phyloP scores from a whole-genome alignment of 2,797 vertebrate genomes.

The Alcedo quadribrachys region DNA sequence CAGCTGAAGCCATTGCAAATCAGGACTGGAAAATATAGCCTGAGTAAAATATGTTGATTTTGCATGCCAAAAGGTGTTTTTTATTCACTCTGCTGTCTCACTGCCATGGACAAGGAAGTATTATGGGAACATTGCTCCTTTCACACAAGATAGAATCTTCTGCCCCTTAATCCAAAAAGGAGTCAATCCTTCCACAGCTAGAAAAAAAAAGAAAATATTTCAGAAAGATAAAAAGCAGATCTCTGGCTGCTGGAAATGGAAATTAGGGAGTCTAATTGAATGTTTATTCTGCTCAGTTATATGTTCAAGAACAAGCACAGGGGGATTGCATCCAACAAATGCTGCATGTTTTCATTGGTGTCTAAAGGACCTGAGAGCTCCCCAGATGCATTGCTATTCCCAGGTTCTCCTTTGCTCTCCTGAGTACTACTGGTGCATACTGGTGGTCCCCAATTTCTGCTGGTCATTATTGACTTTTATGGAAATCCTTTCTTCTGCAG shows the following conservation, averaged over 20 bases:
- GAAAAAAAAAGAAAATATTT: not conserved
- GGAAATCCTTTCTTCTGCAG: conserved; percentile 36
- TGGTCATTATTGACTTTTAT: not conserved
- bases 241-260: not conserved
- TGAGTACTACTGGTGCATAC: not conserved
- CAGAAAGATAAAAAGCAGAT: not conserved
- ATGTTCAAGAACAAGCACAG: not conserved
- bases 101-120: not conserved
- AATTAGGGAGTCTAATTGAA: not conserved
- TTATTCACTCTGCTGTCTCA: not conserved
- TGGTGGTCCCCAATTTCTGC: not conserved
- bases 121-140: not conserved
- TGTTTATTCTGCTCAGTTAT: not conserved
- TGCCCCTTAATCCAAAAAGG: not conserved
- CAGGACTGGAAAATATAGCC: not conserved
- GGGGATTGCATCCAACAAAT: not conserved
- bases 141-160: not conserved
- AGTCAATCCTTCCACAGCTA: not conserved
- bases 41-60: not conserved
- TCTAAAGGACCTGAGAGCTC: not conserved
- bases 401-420: not conserved
- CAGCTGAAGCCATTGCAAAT: not conserved
- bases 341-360: not conserved
- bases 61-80: not conserved
- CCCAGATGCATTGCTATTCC: not conserved